Percentiles rank a stretch among this genome's conserved stretches.
These are phyloP conservation scores for Reinhardtius hippoglossoides DNA, from an alignment of 2,113 vertebrate genomes.

Conservation along the genomic window DNA sequence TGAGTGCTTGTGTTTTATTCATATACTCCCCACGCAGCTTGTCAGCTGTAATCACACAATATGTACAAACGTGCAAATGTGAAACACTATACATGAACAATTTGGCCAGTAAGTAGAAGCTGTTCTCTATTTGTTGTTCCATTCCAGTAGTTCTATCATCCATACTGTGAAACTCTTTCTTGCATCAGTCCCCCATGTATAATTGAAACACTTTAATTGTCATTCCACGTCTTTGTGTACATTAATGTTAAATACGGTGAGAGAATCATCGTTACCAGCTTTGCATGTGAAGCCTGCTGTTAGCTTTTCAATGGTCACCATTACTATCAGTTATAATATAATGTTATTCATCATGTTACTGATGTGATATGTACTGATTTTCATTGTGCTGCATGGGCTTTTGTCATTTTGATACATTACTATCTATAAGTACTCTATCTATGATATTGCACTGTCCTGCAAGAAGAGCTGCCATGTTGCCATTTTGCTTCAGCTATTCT, in stretches of 20 bases:
- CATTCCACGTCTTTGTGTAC: slow-evolving; percentile 29
- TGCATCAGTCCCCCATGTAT: not conserved
- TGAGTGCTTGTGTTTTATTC: slow-evolving; percentile 41
- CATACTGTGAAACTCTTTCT: slow-evolving; percentile 5
- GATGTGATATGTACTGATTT: too few relatives aligned
- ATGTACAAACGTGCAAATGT: slow-evolving; percentile 28
- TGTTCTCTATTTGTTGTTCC: slow-evolving; percentile 15
- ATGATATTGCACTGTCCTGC: too few relatives aligned
- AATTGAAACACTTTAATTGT: not conserved
- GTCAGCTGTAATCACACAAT: slow-evolving; percentile 32
- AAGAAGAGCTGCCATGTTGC: too few relatives aligned
- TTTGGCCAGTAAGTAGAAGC: slow-evolving; percentile 38
- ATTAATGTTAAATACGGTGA: slow-evolving; percentile 33
- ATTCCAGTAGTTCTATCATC: slow-evolving; percentile 6
- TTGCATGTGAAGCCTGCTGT: slow-evolving; percentile 4
- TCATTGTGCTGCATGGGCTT: too few relatives aligned
- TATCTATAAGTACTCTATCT: too few relatives aligned
- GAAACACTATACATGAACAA: slow-evolving; percentile 29
- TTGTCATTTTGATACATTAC: too few relatives aligned
- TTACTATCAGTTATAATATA: too few relatives aligned
- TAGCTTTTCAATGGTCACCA: too few relatives aligned
- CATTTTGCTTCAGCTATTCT: too few relatives aligned
- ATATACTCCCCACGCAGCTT: slow-evolving; percentile 20
- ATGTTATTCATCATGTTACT: too few relatives aligned
- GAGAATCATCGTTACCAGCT: slow-evolving; percentile 13